A percentile compares a stretch with the other conserved stretches of the same genome.
Conservation (phyloP, 2,888 invertebrate species). For the Drosophila flavopinicola region DNA sequence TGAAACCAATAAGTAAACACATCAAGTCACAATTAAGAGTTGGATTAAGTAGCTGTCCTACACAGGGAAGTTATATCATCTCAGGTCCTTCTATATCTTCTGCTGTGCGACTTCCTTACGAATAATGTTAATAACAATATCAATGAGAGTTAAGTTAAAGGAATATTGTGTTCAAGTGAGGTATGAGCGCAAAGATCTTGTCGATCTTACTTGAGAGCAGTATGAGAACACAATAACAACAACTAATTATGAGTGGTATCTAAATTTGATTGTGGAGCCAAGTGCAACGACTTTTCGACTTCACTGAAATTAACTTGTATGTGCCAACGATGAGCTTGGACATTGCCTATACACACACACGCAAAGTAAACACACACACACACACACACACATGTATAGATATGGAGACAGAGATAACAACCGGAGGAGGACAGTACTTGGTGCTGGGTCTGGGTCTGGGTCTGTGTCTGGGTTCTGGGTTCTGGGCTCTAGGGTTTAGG, state of each 20-base stretch:
- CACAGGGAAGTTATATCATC: too few species aligned
- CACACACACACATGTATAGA: conserved; percentile 54
- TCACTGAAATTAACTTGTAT: conserved; percentile 69
- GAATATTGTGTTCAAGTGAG: too few species aligned
- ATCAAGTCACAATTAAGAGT: too few species aligned
- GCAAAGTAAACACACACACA: conserved; percentile 11
- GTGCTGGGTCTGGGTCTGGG: conserved; percentile 17
- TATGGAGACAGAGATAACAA: conserved; percentile 73
- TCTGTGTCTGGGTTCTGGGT: not conserved
- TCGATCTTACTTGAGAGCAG: too few species aligned
- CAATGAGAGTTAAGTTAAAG: too few species aligned
- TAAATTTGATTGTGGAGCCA: conserved; percentile 44
- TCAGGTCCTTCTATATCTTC: too few species aligned
- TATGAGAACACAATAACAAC: not conserved
- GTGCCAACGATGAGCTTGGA: conserved; percentile 55
- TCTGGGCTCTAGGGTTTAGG: conserved; percentile 2
- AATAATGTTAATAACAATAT: too few species aligned
- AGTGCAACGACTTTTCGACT: conserved; percentile 72
- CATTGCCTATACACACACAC: conserved; percentile 34
- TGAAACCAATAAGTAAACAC: too few species aligned
- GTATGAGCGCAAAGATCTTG: too few species aligned
- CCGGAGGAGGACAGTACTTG: conserved; percentile 33
- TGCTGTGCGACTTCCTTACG: too few species aligned
- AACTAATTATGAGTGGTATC: conserved; percentile 19
- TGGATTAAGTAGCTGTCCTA: too few species aligned